Conservation (phyloP, 2,888 invertebrate genomes). For the Busseola fusca region DNA sequence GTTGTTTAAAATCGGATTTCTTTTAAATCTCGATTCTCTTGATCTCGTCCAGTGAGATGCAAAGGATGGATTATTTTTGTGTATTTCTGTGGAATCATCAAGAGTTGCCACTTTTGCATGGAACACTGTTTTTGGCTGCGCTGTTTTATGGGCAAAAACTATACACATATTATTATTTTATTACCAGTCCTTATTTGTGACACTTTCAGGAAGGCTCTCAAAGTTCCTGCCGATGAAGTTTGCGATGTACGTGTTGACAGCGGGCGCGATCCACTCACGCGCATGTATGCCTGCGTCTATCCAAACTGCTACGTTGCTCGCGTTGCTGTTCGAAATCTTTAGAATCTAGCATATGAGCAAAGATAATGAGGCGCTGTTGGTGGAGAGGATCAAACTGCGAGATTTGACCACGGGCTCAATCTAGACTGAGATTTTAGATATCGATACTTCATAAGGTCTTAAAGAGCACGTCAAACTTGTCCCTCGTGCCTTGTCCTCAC, state of each 20-base stretch:
- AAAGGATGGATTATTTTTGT: not conserved
- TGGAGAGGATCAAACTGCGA: not conserved
- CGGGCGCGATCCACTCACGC: conserved; percentile 96
- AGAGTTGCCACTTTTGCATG: not conserved
- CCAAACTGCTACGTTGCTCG: conserved; percentile 91
- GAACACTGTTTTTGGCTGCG: not conserved
- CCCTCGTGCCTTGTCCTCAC: not conserved
- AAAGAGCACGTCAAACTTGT: not conserved
- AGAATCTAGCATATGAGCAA: conserved; percentile 70
- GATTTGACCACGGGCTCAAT: not conserved
- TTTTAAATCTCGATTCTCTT: not conserved
- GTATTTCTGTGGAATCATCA: not conserved
- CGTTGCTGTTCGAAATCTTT: conserved; percentile 92
- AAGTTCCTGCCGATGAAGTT: conserved; percentile 92
- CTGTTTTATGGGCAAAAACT: not conserved
- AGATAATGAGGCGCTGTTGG: not conserved
- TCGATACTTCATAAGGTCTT: not conserved
- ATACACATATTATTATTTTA: conserved; percentile 28
- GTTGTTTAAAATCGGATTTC: not conserved
- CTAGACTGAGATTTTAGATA: not conserved
- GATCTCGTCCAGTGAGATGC: not conserved
- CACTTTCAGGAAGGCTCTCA: conserved; percentile 89
- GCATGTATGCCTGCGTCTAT: conserved; percentile 96
- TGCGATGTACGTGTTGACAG: conserved; percentile 93
- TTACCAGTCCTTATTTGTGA: conserved; percentile 95